Evolutionary conservation across 2,888 invertebrate genomes (phyloP), one percentile per base, ranked within the genome.

Genomic region (Odontomyia ornata): DNA sequence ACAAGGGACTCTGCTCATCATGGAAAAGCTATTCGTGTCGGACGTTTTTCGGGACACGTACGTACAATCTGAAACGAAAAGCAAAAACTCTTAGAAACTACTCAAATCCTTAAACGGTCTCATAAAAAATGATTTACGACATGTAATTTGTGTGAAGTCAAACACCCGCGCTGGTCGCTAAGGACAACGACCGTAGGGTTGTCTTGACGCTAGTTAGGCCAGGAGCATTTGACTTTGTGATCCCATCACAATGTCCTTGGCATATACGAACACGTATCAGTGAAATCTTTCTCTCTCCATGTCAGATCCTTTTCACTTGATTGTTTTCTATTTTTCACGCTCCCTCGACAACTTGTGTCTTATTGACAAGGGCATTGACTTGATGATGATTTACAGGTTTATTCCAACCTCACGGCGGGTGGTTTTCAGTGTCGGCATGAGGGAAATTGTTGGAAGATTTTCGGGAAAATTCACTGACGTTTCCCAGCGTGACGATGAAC

Each of bases 281-380:
- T 36, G 30, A 64, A 64, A 30, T 64, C 15, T 15, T 65, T 36
- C 23, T 65, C 43, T 36, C 36, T 36, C 36, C 36, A 3, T 36
- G 36, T 36, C 36, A 36, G 3, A 11, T 64, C 18, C 60, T 21
- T 60, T 28, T n/a, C 25, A 4, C 62, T 21, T 62, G 62, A 25
- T 27, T 15, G n/a, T 62, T 62, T 4, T 43, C 36, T 43, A 23
- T 60, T 43, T 43, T 18, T 23, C 25, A 47, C 52, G 52, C 30
- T 27, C 25, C 47, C n/a, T 69, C 47, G 47, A 69, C 69, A 47
- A 5, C n/a, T 69, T 47, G 4, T 69, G 5, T 46, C 7, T 47
- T 46, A 15, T 46, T 69, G 69, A 67, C 43, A 46, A 69, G 69
- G 69, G 47, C 69, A 69, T 69, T 69, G 69, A 69, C 69, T 69